Conservation (phyloP, 2,888 invertebrate genomes). For the Molanna angustata region DNA sequence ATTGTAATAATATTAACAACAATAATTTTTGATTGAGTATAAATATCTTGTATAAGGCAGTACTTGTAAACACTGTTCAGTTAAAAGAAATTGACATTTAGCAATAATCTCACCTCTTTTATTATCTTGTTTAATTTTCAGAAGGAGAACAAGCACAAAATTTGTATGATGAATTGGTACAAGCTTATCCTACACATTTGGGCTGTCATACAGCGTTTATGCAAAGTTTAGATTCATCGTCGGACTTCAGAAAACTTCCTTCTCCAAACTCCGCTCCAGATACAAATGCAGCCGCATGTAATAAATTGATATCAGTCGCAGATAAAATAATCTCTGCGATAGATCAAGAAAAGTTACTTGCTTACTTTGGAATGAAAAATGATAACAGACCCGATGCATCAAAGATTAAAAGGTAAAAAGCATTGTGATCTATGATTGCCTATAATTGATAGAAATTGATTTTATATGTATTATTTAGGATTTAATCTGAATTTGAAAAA, state of each 20-base stretch:
- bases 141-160: conserved; percentile 65
- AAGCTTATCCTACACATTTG: conserved; percentile 70
- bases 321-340: conserved; percentile 68
- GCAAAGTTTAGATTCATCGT: conserved; percentile 67
- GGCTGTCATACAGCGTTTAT: conserved; percentile 78
- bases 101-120: neutral
- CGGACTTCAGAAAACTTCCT: conserved; percentile 49
- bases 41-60: too few species aligned
- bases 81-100: neutral
- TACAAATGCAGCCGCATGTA: conserved; percentile 45
- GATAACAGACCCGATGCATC: conserved; percentile 79
- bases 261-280: conserved; percentile 48
- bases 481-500: too few species aligned
- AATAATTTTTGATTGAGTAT: too few species aligned
- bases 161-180: conserved; percentile 71
- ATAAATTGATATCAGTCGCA: conserved; percentile 54
- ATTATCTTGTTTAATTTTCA: conserved; percentile 44
- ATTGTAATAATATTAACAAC: too few species aligned
- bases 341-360: conserved; percentile 75
- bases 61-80: neutral
- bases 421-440: too few species aligned
- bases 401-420: conserved; percentile 81
- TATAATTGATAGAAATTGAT: too few species aligned
- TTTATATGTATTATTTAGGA: too few species aligned
- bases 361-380: conserved; percentile 80